Evolutionary conservation across 2,797 vertebrate species (phyloP).

Genomic region (Erethizon dorsatum): DNA sequence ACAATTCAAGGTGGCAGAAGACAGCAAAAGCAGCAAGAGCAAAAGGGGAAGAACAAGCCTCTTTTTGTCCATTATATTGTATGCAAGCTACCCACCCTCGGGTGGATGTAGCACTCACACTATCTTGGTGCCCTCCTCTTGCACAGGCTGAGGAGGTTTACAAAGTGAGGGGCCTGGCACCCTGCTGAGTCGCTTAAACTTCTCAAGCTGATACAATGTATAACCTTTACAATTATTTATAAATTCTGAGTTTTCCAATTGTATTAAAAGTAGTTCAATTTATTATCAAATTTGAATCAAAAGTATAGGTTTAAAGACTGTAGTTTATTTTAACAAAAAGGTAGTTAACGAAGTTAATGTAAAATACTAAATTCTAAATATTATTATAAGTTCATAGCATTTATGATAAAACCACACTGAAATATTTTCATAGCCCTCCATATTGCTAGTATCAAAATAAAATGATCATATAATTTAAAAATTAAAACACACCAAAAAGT

Average conservation of each 20-base stretch:
- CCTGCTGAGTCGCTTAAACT: not conserved
- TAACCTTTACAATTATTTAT: not conserved
- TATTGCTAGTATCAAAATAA: slow-evolving; percentile 24
- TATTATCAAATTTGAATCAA: slow-evolving; percentile 60
- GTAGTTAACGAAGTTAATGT: not conserved
- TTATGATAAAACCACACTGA: not conserved
- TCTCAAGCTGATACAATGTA: not conserved
- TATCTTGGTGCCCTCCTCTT: not conserved
- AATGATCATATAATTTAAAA: not conserved
- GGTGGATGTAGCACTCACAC: not conserved
- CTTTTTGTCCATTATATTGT: not conserved
- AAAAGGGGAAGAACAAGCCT: not conserved
- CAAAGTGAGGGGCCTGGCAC: not conserved
- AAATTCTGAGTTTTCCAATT: not conserved
- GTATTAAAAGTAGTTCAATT: slow-evolving; percentile 43
- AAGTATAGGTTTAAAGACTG: slow-evolving; percentile 9
- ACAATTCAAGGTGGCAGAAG: not conserved
- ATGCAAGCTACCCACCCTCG: not conserved
- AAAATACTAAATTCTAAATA: slow-evolving; percentile 48
- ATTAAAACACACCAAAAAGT: not conserved
- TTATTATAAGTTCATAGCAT: not conserved
- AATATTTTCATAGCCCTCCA: slow-evolving; percentile 10
- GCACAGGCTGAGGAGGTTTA: not conserved
- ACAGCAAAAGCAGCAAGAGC: not conserved
- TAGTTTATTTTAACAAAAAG: slow-evolving; percentile 26